Base-by-base conservation (phyloP, 2,797 vertebrate genomes). In the Anguilla megastoma region DNA sequence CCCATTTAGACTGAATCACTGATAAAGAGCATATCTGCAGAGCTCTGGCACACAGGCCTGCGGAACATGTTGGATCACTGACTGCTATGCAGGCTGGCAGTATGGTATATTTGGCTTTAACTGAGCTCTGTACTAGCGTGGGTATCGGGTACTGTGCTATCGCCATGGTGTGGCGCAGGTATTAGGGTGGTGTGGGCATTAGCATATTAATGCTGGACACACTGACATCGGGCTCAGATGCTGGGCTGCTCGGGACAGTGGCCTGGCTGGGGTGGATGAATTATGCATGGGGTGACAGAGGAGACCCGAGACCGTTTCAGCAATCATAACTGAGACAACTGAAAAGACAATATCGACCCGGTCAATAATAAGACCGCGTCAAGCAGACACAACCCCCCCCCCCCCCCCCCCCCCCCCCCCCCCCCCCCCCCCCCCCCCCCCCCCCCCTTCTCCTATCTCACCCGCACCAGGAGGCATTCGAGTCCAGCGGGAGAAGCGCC, bases 281-380 rank as follows among this genome's bases (percentile, higher is more conserved):
- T 96, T 95, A 96, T 96, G 95, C 93, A 96, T 93, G 94, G 85
- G 90, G 92, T 92, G 94, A 96, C 92, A 94, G 94, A 94, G 95
- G 94, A 94, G 93, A 93, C 95, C 94, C 93, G 94, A 95, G 94
- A 95, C 95, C 94, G 95, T 95, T 93, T 95, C 94, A 93, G 94
- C 95, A 95, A 96, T 96, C 96, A 96, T 96, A 96, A 96, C 96
- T 96, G 96, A 96, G 95, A 96, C 95, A 94, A 96, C 95, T 96
- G 95, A 96, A 96, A 96, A 96, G 95, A 96, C 95, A 96, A 95
- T 96, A 95, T 94, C 94, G 95, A 94, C 94, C 95, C 93, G 95
- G 94, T 97, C 96, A 95, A 96, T 96, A 95, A 96, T 96, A 94
- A 95, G 94, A 94, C 95, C 93, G 95, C 94, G 92, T 94, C 94